Evolutionary conservation across 2,113 vertebrate genomes (phyloP), one percentile per base, ranked within the genome.

Genomic region (Istiophorus platypterus): DNA sequence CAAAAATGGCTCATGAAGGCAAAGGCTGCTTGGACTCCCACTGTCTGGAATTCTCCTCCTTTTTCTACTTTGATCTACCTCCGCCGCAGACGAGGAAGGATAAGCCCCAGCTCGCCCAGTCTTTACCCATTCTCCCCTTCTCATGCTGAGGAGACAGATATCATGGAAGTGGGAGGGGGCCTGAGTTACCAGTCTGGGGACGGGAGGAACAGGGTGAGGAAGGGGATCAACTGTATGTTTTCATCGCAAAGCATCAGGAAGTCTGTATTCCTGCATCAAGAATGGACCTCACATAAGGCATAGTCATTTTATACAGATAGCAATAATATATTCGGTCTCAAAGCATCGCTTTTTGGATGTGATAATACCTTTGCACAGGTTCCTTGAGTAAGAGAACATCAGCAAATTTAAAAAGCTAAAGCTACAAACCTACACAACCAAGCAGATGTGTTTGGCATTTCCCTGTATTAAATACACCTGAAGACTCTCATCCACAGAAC

Each of bases 51-150:
- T 62, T 57, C 75, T 74, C 24, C 82, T 72, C 18, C 47, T 72
- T 37, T 54, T 72, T 31, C 76, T 83, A 27, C 87, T 85, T 69
- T 82, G 80, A 90, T 84, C 80, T 49, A 68, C 56, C 68, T 78
- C 72, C 0, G 24, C 81, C 76, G 70, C 80, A 85, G 78, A 81
- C 51, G 22, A 49, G 63, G 62, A 49, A 72, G 70, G 76, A 87
- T 71, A 42, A 78, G 24, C 52, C 68, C 47, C 61, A 56, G 67
- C 47, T 82, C 67, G 80, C 58, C 72, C 54, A 37, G 59, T 37
- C 64, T 11, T 51, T 31, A 70, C 14, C 27, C 37, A 26, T 56
- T 59, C 76, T 72, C 34, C 15, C 81, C n/a, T 61, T 7, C 64
- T 56, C 64, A 14, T 49, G 69, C 6, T 29, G 70, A 80, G 61